These are phyloP conservation scores for Myiotriccus ornatus DNA, from an alignment of 2,797 vertebrate genomes.

Conservation along the genomic window DNA sequence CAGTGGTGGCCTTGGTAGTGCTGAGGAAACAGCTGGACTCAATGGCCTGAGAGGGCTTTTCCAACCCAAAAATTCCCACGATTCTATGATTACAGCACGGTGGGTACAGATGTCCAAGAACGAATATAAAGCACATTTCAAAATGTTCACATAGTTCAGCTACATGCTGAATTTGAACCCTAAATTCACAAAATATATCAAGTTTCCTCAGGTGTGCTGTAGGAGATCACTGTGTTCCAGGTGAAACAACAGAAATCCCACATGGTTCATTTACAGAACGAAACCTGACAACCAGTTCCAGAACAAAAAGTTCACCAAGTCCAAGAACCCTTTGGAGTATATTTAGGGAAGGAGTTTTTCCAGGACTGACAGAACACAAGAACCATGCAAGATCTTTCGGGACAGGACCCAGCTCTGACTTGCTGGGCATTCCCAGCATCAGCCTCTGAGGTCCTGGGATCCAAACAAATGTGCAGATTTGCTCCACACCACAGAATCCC, in stretches of 20 bases:
- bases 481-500: neutral
- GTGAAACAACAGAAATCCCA: neutral
- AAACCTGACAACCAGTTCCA: neutral
- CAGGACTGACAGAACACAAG: neutral
- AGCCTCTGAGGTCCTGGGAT: neutral
- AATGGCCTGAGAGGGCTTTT: neutral
- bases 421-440: neutral
- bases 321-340: neutral
- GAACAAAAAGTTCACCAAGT: neutral
- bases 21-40: neutral
- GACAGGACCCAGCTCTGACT: neutral
- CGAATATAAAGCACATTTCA: neutral
- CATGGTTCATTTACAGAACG: neutral
- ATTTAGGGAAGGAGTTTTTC: neutral
- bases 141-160: neutral
- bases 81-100: rapidly evolving
- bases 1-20: neutral
- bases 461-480: rapidly evolving
- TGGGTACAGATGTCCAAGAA: neutral
- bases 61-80: neutral
- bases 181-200: neutral
- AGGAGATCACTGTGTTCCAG: neutral
- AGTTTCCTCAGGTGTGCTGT: neutral
- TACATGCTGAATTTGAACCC: neutral
- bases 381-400: neutral